phyloP scores from a whole-genome alignment of 1,140 invertebrate genomes.

The Calycopis cecrops region DNA sequence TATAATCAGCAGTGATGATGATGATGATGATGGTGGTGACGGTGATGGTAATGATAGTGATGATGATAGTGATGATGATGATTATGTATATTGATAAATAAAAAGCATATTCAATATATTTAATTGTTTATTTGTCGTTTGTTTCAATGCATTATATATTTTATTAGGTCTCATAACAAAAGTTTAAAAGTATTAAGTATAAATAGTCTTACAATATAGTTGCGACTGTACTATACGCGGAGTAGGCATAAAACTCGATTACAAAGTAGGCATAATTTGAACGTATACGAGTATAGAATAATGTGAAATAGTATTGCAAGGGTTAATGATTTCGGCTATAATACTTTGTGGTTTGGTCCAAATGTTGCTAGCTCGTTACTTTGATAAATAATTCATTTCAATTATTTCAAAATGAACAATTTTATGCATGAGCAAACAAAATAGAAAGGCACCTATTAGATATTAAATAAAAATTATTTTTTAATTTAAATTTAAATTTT shows the following conservation, averaged over 20 bases:
- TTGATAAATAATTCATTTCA: no score
- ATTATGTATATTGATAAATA: conserved; percentile 15
- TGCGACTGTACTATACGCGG: conserved; percentile 58
- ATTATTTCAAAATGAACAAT: no score
- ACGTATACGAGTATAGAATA: conserved; percentile 46
- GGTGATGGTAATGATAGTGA: no score
- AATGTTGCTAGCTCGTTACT: conserved; percentile 1
- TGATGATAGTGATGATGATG: no score
- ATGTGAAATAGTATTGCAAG: conserved; percentile 53
- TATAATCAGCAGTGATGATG: no score
- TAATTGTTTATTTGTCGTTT: conserved; percentile 70
- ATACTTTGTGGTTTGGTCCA: conserved; percentile 26
- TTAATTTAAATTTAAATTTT: no score
- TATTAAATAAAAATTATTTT: no score
- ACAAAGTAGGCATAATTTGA: conserved; percentile 50
- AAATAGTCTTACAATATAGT: conserved; percentile 69
- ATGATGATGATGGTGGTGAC: no score
- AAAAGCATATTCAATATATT: conserved; percentile 42
- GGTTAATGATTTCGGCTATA: conserved; percentile 44
- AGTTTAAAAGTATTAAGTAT: conserved; percentile 60
- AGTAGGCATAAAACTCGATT: conserved; percentile 55
- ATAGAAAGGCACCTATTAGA: no score
- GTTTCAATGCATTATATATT: conserved; percentile 71
- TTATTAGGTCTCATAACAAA: conserved; percentile 73
- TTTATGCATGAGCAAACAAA: no score